Conservation (phyloP, 1,140 invertebrate species). For the Calephelis nemesis region DNA sequence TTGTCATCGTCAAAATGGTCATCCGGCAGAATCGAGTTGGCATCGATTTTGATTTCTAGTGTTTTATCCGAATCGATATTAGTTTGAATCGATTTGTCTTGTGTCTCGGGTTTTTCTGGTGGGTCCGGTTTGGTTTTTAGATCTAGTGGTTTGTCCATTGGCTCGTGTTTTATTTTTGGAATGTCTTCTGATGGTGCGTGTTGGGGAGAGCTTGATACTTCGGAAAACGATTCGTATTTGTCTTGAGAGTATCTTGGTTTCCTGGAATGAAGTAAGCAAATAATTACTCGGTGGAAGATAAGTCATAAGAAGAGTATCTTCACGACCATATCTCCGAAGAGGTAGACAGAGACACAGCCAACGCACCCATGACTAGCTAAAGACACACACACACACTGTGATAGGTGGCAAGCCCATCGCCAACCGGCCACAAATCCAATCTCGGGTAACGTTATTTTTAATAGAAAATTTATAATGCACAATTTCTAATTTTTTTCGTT, state of each 20-base stretch:
- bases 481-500: no score
- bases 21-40: slow-evolving; percentile 59
- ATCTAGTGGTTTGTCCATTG: slow-evolving; percentile 56
- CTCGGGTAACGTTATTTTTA: no score
- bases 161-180: slow-evolving; percentile 49
- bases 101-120: slow-evolving; percentile 45
- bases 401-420: no score
- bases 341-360: no score
- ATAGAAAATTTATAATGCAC: no score
- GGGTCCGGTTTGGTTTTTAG: slow-evolving; percentile 56
- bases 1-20: slow-evolving; percentile 68
- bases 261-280: slow-evolving; percentile 40
- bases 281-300: not conserved
- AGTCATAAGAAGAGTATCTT: no score
- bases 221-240: slow-evolving; percentile 66
- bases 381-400: no score
- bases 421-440: no score
- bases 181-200: slow-evolving; percentile 56
- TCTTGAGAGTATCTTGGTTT: slow-evolving; percentile 66
- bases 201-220: slow-evolving; percentile 65
- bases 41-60: slow-evolving; percentile 62
- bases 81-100: slow-evolving; percentile 54
- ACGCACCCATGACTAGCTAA: no score
- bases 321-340: no score
- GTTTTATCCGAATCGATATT: slow-evolving; percentile 41